Conservation (phyloP, 1,140 invertebrate genomes). For the Globodera rostochiensis region DNA sequence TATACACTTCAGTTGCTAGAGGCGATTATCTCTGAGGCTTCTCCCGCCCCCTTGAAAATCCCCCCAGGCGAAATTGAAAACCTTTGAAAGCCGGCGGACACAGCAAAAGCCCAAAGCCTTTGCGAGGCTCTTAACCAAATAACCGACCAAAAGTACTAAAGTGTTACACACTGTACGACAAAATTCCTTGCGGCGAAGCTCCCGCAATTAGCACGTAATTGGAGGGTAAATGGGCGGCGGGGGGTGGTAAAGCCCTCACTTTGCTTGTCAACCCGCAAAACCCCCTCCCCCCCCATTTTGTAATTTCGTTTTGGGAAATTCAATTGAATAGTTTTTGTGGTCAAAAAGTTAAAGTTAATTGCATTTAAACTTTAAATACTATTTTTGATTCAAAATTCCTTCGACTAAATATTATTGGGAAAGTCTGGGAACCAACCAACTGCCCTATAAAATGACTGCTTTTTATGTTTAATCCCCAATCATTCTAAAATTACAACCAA, state of each 20-base stretch:
- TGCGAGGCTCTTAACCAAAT: constrained; percentile 2
- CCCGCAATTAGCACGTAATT: background rate
- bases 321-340: background rate
- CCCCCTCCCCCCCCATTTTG: background rate
- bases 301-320: background rate
- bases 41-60: background rate
- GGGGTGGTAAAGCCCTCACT: background rate
- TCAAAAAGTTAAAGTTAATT: too few species aligned
- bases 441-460: too few species aligned
- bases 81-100: background rate
- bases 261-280: background rate
- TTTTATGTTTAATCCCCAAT: too few species aligned
- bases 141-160: background rate
- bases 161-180: background rate
- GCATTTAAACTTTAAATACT: too few species aligned
- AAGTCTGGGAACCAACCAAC: too few species aligned
- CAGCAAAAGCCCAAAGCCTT: too few species aligned
- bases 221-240: too few species aligned
- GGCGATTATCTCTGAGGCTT: background rate
- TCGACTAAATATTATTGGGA: too few species aligned
- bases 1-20: too few species aligned
- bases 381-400: too few species aligned
- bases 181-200: background rate
- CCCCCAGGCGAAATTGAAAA: background rate
- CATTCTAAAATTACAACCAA: too few species aligned